Base-by-base conservation (phyloP, 2,113 vertebrate genomes). In the Neotoma lepida region DNA sequence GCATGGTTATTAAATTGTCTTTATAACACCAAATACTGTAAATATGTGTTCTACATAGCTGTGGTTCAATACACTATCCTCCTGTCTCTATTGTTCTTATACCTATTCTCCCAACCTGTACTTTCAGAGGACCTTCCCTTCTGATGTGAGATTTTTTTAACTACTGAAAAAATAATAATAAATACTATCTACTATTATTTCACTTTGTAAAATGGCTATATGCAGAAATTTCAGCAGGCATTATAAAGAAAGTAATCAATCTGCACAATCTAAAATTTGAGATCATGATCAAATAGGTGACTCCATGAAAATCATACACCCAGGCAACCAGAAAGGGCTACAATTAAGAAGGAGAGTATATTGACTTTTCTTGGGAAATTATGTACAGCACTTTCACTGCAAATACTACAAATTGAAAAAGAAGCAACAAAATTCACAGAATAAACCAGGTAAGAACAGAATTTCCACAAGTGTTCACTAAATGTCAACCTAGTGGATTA, bases 331-430 rank as follows among this genome's bases (percentile, higher is more conserved):
- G 70, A 77, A 71, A 76, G 71, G 35, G 20, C 44, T 33, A 35
- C 0, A 33, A n/a, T 49, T n/a, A 91, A 33, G 58, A 91, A n/a
- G 58, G 12, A 63, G 33, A 58, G 28, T 10, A 64, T 20, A 74
- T 17, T 92, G 86, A 73, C 63, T 46, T 96, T 95, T 85, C 49
- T 10, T 74, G 12, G 22, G 22, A 39, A 81, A 66, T 81, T 66
- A 80, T 54, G 35, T 14, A 46, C 14, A 51, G 3, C 14, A 84
- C 7, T 24, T 61, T 71, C 85, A 78, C 46, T 66, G 84, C 13
- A 95, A 93, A 88, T 39, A 81, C 1, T 81, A 28, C 64, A 88
- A 89, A 85, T 39, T 66, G 17, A 87, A 92, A 88, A 85, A 7
- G 35, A 89, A 91, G 44, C n/a, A 82, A 76, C 22, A 54, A 76